These are phyloP conservation scores for Dendrolimus kikuchii DNA, from an alignment of 1,140 invertebrate genomes.

Conservation along the genomic window DNA sequence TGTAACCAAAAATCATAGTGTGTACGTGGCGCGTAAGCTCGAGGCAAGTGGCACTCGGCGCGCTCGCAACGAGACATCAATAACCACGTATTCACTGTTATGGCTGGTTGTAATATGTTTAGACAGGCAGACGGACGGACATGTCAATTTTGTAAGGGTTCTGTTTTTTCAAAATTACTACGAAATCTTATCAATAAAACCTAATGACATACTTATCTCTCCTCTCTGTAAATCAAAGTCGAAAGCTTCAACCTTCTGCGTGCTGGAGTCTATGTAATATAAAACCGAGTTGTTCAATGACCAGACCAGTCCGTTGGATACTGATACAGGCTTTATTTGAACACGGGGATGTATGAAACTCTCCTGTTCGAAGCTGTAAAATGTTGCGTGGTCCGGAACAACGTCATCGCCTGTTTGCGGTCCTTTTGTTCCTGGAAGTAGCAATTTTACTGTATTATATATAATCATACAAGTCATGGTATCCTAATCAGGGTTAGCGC, in stretches of 20 bases:
- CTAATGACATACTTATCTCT: slow-evolving; percentile 71
- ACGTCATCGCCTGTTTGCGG: slow-evolving; percentile 43
- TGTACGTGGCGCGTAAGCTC: too few relatives aligned
- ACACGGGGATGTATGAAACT: slow-evolving; percentile 21
- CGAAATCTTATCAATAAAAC: too few relatives aligned
- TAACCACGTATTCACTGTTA: too few relatives aligned
- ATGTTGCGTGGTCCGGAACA: slow-evolving; percentile 30
- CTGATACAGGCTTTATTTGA: slow-evolving; percentile 61
- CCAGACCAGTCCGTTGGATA: slow-evolving; percentile 85
- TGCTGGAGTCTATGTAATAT: slow-evolving; percentile 80
- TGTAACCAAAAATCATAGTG: too few relatives aligned
- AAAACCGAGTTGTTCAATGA: slow-evolving; percentile 76
- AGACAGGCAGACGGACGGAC: too few relatives aligned
- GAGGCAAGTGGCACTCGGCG: too few relatives aligned
- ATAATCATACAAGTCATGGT: too few relatives aligned
- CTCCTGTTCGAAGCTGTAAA: slow-evolving; percentile 41
- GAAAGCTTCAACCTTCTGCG: slow-evolving; percentile 75
- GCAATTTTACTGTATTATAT: neutral
- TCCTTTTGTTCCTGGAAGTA: slow-evolving; percentile 43
- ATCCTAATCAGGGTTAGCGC: too few relatives aligned
- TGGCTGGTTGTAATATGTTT: too few relatives aligned
- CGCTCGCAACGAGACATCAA: too few relatives aligned
- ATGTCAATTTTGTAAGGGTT: too few relatives aligned
- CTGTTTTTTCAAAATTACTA: too few relatives aligned
- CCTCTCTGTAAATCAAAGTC: slow-evolving; percentile 77